Conservation (phyloP, 2,113 vertebrate genomes). For the Corapipo altera region DNA sequence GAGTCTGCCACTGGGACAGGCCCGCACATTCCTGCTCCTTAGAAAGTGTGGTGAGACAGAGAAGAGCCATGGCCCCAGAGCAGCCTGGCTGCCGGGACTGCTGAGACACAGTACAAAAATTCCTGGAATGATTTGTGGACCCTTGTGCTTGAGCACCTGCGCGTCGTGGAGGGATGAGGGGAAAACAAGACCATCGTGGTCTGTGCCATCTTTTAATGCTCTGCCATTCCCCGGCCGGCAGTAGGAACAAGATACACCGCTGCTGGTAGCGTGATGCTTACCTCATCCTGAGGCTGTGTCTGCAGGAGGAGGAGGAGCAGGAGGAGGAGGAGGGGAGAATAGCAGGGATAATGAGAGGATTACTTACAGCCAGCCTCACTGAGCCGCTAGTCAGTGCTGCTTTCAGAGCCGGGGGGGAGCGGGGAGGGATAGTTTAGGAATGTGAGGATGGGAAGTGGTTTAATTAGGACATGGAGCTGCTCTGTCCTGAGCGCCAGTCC, state of each 20-base stretch:
- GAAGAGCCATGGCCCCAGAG: neutral
- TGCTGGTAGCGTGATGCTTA: neutral
- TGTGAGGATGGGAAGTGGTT: neutral
- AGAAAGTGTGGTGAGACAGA: neutral
- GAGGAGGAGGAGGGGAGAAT: neutral
- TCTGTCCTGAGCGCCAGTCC: neutral
- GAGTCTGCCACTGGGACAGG: neutral
- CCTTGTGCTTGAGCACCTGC: fast-evolving
- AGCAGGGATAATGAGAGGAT: neutral
- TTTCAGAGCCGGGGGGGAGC: neutral
- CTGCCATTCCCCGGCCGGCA: fast-evolving
- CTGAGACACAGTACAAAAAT: neutral
- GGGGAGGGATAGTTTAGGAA: neutral
- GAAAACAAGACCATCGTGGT: neutral
- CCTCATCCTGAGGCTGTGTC: neutral
- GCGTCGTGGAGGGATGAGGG: fast-evolving
- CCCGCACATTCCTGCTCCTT: fast-evolving
- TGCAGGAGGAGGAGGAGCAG: neutral
- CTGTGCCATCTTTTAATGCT: neutral
- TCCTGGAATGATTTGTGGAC: neutral
- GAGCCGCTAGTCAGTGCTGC: neutral
- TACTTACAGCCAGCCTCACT: neutral
- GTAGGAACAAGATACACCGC: neutral
- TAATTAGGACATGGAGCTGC: neutral
- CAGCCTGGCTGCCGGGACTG: neutral